Base-by-base conservation (phyloP, 1,140 invertebrate genomes). In the Elysia chlorotica region DNA sequence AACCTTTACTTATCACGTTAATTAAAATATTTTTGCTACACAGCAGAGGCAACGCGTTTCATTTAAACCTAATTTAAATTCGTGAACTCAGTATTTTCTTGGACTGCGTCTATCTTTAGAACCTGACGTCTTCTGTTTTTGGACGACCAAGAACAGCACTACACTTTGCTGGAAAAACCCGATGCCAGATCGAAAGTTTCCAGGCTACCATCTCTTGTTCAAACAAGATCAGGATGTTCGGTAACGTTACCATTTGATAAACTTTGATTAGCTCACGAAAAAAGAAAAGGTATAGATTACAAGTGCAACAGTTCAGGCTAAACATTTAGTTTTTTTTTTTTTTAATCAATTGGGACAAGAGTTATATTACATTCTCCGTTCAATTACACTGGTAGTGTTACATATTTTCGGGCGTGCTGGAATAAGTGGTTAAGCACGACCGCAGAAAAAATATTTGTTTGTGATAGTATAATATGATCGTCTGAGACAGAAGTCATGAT, bases 121-220 rank as follows among this genome's bases (percentile, higher is more conserved):
- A 21, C 75, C 75, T 3, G 23, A 63, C 31, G 65, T 38, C 4
- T 76, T 74, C 67, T 78, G 74, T 37, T 62, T 78, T 6, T 57
- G 70, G 19, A 65, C 73, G 1, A 71, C 63, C 3, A 19, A n/a
- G 17, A 30, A 5, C 17, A 67, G 48, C 54, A 71, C 70, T 0
- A 73, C 65, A 2, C 48, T 76, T 21, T 78, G 75, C 67, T 78
- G 77, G 75, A 76, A 71, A 66, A 76, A 76, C 48, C 72, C 73
- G 4, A 74, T 76, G 74, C 53, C 62, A 0, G 66, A 59, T 0
- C 38, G 48, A 10, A 19, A 61, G 19, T 48, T 74, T 23, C 31
- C 35, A 10, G 73, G 70, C 3, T 78, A 62, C 61, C 38, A 57
- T 19, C 30, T 76, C 21, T 33, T 38, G 25, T 62, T 78, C 5